A percentile compares a stretch with the other conserved stretches of the same genome.
Conservation (phyloP, 1,140 invertebrate species). For the Neodiprion pinetum region DNA sequence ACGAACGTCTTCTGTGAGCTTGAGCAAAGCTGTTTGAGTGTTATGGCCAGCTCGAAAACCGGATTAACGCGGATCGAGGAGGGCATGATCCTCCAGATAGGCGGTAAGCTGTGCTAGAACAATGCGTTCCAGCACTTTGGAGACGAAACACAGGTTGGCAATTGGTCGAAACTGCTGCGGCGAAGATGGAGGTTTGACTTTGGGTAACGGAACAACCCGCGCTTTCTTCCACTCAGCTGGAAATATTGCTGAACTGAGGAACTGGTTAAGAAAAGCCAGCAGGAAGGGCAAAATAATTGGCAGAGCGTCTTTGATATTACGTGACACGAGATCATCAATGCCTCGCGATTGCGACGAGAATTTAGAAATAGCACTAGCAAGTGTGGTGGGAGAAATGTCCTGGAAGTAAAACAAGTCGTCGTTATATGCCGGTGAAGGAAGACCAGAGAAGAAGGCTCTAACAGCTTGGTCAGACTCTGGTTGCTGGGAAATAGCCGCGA, state of each 20-base stretch:
- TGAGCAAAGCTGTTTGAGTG: constrained; percentile 18
- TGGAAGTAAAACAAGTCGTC: not conserved
- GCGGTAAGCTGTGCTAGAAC: not conserved
- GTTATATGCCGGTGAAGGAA: not conserved
- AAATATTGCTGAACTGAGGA: not conserved
- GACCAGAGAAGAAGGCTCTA: not conserved
- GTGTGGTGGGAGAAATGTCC: too few species aligned
- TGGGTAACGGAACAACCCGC: not conserved
- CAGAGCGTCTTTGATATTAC: too few species aligned
- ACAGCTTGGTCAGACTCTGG: not conserved
- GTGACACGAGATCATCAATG: too few species aligned
- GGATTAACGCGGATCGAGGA: constrained; percentile 8
- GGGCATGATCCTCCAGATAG: constrained; percentile 2
- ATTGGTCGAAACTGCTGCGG: constrained; percentile 18
- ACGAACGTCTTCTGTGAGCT: constrained; percentile 21
- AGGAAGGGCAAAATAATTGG: too few species aligned
- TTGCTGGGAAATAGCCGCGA: not conserved
- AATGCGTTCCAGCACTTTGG: constrained; percentile 21
- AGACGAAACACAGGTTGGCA: constrained; percentile 16
- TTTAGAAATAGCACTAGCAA: too few species aligned
- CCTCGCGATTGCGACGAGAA: too few species aligned
- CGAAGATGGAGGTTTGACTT: not conserved
- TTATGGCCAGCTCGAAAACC: constrained; percentile 15
- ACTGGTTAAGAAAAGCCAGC: too few species aligned
- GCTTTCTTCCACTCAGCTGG: constrained; percentile 10